Evolutionary conservation across 2,888 invertebrate genomes (phyloP).

Genomic region (Cantharis rustica): DNA sequence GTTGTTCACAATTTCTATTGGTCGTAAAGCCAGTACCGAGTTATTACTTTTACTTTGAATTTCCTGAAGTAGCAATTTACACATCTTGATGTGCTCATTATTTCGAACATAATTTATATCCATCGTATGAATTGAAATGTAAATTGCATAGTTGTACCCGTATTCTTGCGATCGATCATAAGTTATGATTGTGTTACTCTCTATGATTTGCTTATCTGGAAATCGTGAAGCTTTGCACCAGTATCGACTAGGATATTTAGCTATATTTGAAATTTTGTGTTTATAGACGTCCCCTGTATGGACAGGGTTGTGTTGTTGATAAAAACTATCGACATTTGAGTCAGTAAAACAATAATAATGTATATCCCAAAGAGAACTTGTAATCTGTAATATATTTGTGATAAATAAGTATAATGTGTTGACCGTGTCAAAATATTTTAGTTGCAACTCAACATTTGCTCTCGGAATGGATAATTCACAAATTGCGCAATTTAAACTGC

Average conservation of each 20-base stretch:
- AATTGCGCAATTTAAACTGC: not conserved
- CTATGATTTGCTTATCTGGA: constrained; percentile 9
- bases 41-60: not conserved
- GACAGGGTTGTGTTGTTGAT: not conserved
- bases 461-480: not conserved
- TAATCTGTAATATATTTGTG: not conserved
- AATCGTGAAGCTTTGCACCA: constrained; percentile 34
- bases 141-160: constrained; percentile 7
- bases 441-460: not conserved
- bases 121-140: not conserved
- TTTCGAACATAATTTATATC: not conserved
- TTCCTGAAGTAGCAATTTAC: not conserved
- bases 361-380: no score
- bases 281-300: not conserved
- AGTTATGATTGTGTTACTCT: constrained; percentile 25
- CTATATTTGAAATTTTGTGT: not conserved
- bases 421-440: not conserved
- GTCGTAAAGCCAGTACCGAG: not conserved
- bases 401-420: not conserved
- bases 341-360: not conserved
- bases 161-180: not conserved
- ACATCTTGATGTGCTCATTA: not conserved
- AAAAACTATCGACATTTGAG: not conserved
- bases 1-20: not conserved
- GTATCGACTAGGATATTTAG: constrained; percentile 23